phyloP scores from a whole-genome alignment of 2,113 vertebrate genomes.

The Vulpes vulpes region DNA sequence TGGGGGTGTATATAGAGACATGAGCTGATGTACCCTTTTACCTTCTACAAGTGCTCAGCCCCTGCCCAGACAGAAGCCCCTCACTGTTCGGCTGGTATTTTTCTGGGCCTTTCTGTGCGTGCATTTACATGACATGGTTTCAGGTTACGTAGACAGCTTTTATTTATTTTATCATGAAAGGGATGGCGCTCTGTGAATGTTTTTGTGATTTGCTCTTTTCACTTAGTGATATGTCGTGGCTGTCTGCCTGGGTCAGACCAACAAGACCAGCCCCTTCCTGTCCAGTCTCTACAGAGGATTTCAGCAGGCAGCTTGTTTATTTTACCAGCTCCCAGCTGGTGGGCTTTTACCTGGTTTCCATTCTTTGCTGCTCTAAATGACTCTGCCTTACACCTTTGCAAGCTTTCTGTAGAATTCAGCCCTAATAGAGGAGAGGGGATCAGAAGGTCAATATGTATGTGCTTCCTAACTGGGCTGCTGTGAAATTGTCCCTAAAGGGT shows the following conservation, averaged over 20 bases:
- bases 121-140: fast-evolving
- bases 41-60: fast-evolving
- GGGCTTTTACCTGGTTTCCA: neutral
- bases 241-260: fast-evolving
- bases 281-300: fast-evolving
- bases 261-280: fast-evolving
- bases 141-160: fast-evolving
- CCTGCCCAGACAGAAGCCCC: fast-evolving
- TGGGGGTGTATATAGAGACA: fast-evolving
- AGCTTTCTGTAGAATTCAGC: neutral
- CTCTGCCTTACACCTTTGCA: fast-evolving
- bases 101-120: fast-evolving
- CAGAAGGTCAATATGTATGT: fast-evolving
- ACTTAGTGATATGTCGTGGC: fast-evolving
- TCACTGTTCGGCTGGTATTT: fast-evolving
- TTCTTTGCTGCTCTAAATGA: neutral
- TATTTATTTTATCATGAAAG: neutral
- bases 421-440: too few relatives aligned
- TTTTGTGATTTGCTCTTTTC: neutral
- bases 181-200: fast-evolving
- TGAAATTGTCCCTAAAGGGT: fast-evolving
- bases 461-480: fast-evolving
- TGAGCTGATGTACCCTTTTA: fast-evolving
- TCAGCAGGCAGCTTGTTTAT: neutral
- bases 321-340: fast-evolving